Evolutionary conservation across 2,888 invertebrate genomes (phyloP).

Genomic region (Drepanosiphum platanoidis): DNA sequence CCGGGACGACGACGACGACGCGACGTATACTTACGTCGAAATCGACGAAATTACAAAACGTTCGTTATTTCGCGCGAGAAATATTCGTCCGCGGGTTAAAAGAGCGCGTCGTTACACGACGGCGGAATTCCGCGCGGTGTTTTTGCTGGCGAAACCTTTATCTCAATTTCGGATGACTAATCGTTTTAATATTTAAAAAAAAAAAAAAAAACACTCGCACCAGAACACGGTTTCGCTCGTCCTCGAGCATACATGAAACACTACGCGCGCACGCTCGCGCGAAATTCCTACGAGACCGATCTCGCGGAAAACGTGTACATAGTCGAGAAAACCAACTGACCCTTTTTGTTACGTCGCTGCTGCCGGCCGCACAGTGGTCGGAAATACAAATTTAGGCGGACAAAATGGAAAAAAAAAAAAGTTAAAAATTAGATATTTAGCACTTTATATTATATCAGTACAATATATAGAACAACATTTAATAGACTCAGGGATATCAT

Average conservation of each 20-base stretch:
- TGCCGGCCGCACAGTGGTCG: no score
- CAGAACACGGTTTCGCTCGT: no score
- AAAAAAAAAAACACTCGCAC: no score
- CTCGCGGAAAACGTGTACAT: constrained; percentile 1
- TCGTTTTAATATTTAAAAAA: constrained; percentile 20
- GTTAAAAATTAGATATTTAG: no score
- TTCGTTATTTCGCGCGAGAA: neutral
- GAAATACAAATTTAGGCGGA: no score
- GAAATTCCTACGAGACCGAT: constrained; percentile 25
- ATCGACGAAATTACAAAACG: neutral
- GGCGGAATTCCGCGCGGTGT: neutral
- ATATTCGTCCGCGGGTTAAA: no score
- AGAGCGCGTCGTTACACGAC: neutral
- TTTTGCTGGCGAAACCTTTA: neutral
- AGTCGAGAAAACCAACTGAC: constrained; percentile 6
- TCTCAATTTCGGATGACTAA: constrained; percentile 14
- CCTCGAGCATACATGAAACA: constrained; percentile 20
- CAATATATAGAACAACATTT: no score
- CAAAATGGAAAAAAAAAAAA: no score
- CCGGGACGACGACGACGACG: neutral
- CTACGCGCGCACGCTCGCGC: no score
- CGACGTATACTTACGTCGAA: no score
- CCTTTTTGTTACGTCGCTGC: neutral
- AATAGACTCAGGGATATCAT: no score
- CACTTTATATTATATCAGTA: no score